These are phyloP conservation scores for Lucilia sericata DNA, from an alignment of 1,140 invertebrate genomes.

Conservation along the genomic window DNA sequence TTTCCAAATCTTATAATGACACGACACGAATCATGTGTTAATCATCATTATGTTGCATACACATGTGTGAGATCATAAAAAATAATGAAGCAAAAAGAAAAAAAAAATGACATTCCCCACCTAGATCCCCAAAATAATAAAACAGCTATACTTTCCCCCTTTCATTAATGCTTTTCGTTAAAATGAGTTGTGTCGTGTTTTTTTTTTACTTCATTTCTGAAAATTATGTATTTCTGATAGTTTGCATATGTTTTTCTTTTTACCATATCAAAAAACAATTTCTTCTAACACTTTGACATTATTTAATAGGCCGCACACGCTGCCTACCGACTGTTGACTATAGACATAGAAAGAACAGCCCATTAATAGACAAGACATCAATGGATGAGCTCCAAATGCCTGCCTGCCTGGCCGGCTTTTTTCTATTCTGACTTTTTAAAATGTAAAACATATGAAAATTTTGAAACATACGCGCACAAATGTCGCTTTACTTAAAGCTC, in stretches of 20 bases:
- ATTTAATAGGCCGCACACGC: constrained; percentile 21
- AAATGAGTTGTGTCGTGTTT: background rate
- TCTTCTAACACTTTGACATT: constrained; percentile 11
- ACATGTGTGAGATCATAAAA: constrained; percentile 26
- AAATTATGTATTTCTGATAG: background rate
- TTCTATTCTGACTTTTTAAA: background rate
- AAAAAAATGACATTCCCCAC: background rate
- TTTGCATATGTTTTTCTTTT: constrained; percentile 22
- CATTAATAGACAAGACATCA: background rate
- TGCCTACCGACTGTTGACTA: background rate
- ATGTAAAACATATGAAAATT: background rate
- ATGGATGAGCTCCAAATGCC: background rate
- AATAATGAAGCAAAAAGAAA: constrained; percentile 2
- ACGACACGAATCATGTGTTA: constrained; percentile 17
- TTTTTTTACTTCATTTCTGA: background rate
- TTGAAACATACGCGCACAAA: background rate
- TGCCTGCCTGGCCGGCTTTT: background rate
- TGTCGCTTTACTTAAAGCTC: background rate
- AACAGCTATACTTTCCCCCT: background rate
- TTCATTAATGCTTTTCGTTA: background rate
- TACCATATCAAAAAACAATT: background rate
- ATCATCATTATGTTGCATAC: constrained; percentile 28
- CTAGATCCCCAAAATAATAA: background rate
- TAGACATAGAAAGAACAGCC: background rate
- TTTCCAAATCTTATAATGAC: background rate